Base-by-base conservation (phyloP, 2,888 invertebrate species). In the Abrostola triplasia region DNA sequence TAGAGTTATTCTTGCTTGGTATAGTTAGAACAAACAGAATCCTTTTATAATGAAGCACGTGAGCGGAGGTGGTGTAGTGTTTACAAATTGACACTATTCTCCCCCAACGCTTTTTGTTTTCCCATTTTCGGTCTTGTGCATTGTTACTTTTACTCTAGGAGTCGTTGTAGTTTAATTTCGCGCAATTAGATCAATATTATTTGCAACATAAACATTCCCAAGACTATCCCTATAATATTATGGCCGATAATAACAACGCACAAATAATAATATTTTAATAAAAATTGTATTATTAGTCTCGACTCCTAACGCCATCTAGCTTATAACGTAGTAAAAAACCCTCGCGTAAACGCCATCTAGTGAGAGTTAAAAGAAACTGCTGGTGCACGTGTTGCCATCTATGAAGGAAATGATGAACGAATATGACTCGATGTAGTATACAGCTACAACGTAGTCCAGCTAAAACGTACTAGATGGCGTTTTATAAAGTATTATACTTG, bases 21-120 rank as follows among this genome's bases (percentile, higher is more conserved):
- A 0, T 24, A 24, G 10, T 36, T 61, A 7, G 6, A 4, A 1
- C 13, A 48, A 41, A 12, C 24, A 11, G 47, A 73, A 70, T 36
- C 73, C 68, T 24, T 61, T 73, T 67, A 41, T 73, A 70, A 70
- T 49, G 51, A 73, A 4, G 24, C 24, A 24, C 24, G 41, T 12
- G 11, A 36, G 2, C 8, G 8, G 35, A 38, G 13, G 36, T 48
- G 36, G 7, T 8, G 10, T 12, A 40, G 44, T 49, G 47, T 40
- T 40, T 13, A 54, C 57, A 67, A 55, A 60, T 67, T 70, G 73
- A 40, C 59, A 70, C 50, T 24, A 9, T 24, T 47, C 13, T 24
- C 5, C 8, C 13, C 24, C 13, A 1, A 1, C 5, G 6, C 12
- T 5, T 9, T 9, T 24, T 8, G 9, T 47, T 13, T 44, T 13